A percentile compares a stretch with the other conserved stretches of the same genome.
Conservation (phyloP, 1,140 invertebrate genomes). For the Nephila pilipes region DNA sequence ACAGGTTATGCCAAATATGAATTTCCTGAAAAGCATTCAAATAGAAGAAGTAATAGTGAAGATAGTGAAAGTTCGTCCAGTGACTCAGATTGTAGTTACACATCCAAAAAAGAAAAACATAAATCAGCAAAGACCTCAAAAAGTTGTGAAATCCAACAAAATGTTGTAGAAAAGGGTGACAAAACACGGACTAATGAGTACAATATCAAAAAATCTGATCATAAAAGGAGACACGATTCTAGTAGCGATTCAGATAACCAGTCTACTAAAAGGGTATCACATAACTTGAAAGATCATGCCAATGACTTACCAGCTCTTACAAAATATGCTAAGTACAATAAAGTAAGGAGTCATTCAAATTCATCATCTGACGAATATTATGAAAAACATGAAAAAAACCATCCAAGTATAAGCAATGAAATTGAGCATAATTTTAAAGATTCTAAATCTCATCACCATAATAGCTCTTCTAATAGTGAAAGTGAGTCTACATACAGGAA, state of each 20-base stretch:
- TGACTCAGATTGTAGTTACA: constrained; percentile 19
- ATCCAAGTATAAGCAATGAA: neutral
- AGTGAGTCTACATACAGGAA: neutral
- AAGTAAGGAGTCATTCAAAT: neutral
- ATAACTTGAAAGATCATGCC: neutral
- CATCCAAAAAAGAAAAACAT: neutral
- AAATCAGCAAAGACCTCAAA: neutral
- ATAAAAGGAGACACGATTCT: neutral
- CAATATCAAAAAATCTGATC: neutral
- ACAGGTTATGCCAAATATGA: constrained; percentile 60
- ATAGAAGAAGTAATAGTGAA: neutral
- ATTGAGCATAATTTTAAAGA: neutral
- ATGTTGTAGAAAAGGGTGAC: neutral
- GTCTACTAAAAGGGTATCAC: neutral
- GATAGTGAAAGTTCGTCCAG: neutral
- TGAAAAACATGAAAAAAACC: neutral
- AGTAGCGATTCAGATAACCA: neutral
- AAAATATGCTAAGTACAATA: neutral
- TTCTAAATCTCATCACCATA: neutral
- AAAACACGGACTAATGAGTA: neutral
- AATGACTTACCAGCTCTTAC: neutral
- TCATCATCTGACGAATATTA: neutral
- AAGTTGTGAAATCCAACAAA: neutral
- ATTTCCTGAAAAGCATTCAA: neutral
- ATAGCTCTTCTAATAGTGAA: constrained; percentile 31